Base-by-base conservation (phyloP, 2,113 vertebrate genomes). In the Saguinus imperator region DNA sequence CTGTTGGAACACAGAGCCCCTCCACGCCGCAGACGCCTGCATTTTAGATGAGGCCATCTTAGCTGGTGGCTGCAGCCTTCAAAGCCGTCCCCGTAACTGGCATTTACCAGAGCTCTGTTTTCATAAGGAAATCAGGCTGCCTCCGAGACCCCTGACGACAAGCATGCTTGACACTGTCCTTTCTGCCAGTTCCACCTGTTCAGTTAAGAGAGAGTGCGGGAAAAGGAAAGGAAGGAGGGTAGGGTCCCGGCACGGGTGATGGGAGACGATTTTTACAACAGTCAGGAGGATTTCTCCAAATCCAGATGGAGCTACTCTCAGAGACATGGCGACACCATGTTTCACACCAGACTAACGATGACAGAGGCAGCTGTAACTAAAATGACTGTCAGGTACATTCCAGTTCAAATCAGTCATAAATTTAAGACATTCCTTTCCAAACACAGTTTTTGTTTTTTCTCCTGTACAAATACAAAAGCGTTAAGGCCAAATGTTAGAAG, bases 11-110 rank as follows among this genome's bases (percentile, higher is more conserved):
- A 98, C 98, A 98, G 98, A 97, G 94, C 94, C 94, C 87, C 94
- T 77, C 73, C n/a, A 3, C 76, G 97, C 97, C 97, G 90, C 96
- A 91, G 89, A 94, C 96, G 98, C 98, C 98, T 98, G 99, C 98
- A 95, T 98, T 98, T 98, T 98, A 98, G 99, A 99, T 98, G 98
- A 99, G 98, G 98, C 99, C 98, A 96, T 98, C 98, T 94, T 98
- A 93, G 98, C 98, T 98, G 98, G 98, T 95, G 98, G 97, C 98
- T 98, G 94, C 52, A 58, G 94, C 96, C 99, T 99, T 99, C 99
- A 99, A 99, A 98, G 98, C 91, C 96, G 57, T 40, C 97, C 98
- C 96, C 20, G 97, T 97, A 92, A 97, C 98, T 99, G 98, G 97
- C 98, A 98, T 98, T 99, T 98, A 97, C 97, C 96, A 20, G 16